phyloP scores from a whole-genome alignment of 2,888 invertebrate genomes.

The Aspidiotus destructor region DNA sequence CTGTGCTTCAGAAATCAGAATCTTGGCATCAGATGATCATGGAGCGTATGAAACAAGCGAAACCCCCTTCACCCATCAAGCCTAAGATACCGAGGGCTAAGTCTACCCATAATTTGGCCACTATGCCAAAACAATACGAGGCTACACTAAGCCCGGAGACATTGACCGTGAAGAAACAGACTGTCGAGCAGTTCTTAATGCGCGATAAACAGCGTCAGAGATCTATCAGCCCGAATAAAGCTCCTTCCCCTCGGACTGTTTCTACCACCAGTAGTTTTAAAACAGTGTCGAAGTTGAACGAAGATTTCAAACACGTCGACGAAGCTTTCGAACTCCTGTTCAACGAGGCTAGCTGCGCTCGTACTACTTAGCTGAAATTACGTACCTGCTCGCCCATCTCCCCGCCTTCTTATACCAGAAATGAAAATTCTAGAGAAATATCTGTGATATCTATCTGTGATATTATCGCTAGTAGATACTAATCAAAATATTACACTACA shows the following conservation, averaged over 20 bases:
- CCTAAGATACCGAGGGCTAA: conserved; percentile 49
- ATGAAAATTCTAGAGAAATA: conserved; percentile 5
- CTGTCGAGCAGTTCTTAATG: conserved; percentile 62
- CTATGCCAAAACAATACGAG: conserved; percentile 69
- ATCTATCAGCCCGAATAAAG: conserved; percentile 39
- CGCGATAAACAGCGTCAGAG: conserved; percentile 37
- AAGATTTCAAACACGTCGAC: conserved; percentile 56
- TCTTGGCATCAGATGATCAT: conserved; percentile 67
- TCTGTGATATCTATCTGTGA: background rate
- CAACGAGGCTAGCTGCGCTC: conserved; percentile 36
- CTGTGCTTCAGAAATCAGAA: conserved; percentile 57
- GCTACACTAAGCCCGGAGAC: conserved; percentile 62
- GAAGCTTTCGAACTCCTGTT: conserved; percentile 80
- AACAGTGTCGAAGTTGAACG: conserved; percentile 36
- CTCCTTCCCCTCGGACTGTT: conserved; percentile 43
- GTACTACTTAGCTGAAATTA: background rate
- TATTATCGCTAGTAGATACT: background rate
- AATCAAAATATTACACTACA: too few species aligned
- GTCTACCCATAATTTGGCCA: conserved; percentile 61
- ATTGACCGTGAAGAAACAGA: conserved; percentile 57
- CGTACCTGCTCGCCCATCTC: background rate
- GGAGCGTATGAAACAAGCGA: conserved; percentile 40
- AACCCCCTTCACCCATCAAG: conserved; percentile 37
- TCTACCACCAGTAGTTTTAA: background rate
- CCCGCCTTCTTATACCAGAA: background rate